A percentile compares a stretch with the other conserved stretches of the same genome.
Conservation (phyloP, 2,888 invertebrate genomes). For the Congeria kusceri region DNA sequence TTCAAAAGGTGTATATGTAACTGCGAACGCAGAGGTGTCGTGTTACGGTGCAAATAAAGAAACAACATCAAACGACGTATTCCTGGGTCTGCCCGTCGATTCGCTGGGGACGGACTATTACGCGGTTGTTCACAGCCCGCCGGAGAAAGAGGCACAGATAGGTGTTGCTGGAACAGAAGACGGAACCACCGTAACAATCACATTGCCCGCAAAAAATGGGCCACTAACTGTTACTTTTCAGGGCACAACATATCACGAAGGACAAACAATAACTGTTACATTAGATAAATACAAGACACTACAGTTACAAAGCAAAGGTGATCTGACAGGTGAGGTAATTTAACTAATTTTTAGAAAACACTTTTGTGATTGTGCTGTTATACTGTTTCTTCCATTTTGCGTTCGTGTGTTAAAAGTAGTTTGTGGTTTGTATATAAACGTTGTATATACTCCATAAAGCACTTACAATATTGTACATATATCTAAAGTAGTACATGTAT, state of each 20-base stretch:
- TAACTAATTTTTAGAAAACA: no score
- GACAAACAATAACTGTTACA: conserved; percentile 50
- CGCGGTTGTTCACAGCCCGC: conserved; percentile 57
- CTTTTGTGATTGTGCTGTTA: no score
- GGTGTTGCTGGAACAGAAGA: conserved; percentile 58
- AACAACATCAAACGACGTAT: conserved; percentile 65
- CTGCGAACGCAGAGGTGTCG: conserved; percentile 62
- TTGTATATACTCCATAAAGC: no score
- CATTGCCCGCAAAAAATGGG: conserved; percentile 47
- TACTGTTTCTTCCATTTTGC: no score
- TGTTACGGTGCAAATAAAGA: conserved; percentile 70
- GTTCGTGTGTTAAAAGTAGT: no score
- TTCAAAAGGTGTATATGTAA: conserved; percentile 63
- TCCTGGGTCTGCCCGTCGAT: conserved; percentile 64
- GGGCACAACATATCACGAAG: conserved; percentile 57
- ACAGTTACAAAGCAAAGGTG: conserved; percentile 61
- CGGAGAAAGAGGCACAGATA: conserved; percentile 51
- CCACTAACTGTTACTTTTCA: conserved; percentile 49
- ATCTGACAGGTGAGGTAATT: conserved; percentile 58
- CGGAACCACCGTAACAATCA: conserved; percentile 53
- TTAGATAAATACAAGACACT: conserved; percentile 61
- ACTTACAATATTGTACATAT: no score
- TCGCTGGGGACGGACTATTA: conserved; percentile 67
- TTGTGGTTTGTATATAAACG: no score
- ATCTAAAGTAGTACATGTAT: no score